Evolutionary conservation across 2,797 vertebrate species (phyloP).

Genomic region (Moxostoma hubbsi): DNA sequence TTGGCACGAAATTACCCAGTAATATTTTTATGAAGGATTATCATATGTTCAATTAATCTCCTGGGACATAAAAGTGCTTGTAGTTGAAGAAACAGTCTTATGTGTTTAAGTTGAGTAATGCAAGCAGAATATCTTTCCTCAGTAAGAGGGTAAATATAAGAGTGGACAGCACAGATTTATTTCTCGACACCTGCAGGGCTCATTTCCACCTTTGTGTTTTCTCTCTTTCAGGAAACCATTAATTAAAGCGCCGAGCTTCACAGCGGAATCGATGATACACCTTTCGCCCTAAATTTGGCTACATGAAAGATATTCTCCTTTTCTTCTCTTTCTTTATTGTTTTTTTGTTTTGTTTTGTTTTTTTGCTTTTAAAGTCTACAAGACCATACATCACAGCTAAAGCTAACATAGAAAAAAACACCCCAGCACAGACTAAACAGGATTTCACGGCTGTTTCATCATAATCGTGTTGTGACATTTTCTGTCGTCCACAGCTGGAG

Average conservation of each 20-base stretch:
- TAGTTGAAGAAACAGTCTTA: conserved; percentile 37
- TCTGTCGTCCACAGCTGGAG: conserved; percentile 52
- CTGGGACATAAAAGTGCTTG: neutral
- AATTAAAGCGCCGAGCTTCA: conserved; percentile 67
- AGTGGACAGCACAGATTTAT: conserved; percentile 69
- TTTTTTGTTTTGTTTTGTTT: neutral
- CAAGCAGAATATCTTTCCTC: conserved; percentile 6
- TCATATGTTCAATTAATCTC: too few species aligned
- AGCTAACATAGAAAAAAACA: conserved; percentile 4
- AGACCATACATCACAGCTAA: conserved; percentile 11
- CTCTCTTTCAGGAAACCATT: conserved; percentile 66
- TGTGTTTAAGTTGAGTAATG: conserved; percentile 24
- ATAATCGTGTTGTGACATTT: conserved; percentile 23
- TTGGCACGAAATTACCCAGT: too few species aligned
- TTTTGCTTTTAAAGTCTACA: conserved; percentile 1
- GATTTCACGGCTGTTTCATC: conserved; percentile 48
- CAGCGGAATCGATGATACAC: conserved; percentile 67
- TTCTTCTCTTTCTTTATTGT: neutral
- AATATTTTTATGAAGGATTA: too few species aligned
- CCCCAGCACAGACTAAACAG: neutral
- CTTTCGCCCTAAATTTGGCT: conserved; percentile 64
- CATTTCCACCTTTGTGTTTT: conserved; percentile 70
- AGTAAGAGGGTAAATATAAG: conserved; percentile 57
- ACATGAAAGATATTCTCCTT: conserved; percentile 35
- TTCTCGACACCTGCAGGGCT: conserved; percentile 65